A percentile compares a stretch with the other conserved stretches of the same genome.
phyloP scores from a whole-genome alignment of 2,888 invertebrate genomes.

The Lithophane ornitopus region DNA sequence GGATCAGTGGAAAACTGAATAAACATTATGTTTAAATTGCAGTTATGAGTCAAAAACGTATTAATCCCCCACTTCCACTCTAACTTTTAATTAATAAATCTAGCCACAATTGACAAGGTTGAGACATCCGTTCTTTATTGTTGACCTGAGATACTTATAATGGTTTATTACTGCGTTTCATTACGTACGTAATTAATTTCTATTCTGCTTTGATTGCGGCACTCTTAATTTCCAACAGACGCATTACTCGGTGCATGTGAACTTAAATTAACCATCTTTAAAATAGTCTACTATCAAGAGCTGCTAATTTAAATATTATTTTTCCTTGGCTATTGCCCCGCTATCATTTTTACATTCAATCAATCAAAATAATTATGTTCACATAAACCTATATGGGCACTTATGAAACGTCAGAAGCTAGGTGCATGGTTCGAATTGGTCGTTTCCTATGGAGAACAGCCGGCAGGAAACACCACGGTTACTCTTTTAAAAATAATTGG shows the following conservation, averaged over 20 bases:
- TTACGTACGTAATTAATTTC: neutral
- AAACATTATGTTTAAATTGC: neutral
- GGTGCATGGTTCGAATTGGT: no score
- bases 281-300: no score
- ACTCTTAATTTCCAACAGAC: neutral
- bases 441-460: no score
- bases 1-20: neutral
- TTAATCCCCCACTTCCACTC: no score
- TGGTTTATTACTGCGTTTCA: constrained; percentile 28
- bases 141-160: constrained; percentile 23
- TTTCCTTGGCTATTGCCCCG: neutral
- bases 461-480: no score
- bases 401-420: no score
- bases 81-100: neutral
- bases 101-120: neutral
- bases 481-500: no score
- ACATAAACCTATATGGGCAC: no score
- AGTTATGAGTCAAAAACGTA: neutral
- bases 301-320: neutral
- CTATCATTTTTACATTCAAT: neutral
- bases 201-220: neutral
- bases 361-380: no score
- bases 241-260: neutral
- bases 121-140: constrained; percentile 26
- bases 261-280: neutral